Evolutionary conservation across 2,113 vertebrate species (phyloP).

Genomic region (Carassius auratus): DNA sequence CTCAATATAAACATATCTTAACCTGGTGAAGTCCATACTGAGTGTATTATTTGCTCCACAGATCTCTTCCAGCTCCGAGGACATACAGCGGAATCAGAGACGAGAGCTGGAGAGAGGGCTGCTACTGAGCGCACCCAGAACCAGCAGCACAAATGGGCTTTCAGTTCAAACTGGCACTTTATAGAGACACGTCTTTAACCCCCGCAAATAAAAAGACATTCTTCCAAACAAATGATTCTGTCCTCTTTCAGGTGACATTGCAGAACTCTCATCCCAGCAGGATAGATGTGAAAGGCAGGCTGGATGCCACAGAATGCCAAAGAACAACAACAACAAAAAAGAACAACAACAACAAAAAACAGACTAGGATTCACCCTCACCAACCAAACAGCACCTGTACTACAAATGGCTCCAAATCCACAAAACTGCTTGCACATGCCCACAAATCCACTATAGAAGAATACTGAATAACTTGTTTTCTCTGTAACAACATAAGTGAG

Average conservation of each 20-base stretch:
- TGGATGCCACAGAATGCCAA: slow-evolving; percentile 86
- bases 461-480: neutral
- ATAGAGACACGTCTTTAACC: slow-evolving; percentile 79
- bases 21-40: neutral
- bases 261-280: slow-evolving; percentile 48
- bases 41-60: slow-evolving; percentile 59
- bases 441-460: neutral
- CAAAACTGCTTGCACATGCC: slow-evolving; percentile 31
- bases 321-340: slow-evolving; percentile 67
- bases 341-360: slow-evolving; percentile 54
- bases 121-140: slow-evolving; percentile 83
- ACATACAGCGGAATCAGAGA: slow-evolving; percentile 83
- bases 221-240: slow-evolving; percentile 67
- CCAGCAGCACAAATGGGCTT: slow-evolving; percentile 75
- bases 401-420: slow-evolving; percentile 14
- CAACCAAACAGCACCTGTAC: slow-evolving; percentile 49
- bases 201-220: slow-evolving; percentile 55
- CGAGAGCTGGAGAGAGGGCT: slow-evolving; percentile 97
- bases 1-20: neutral
- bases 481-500: slow-evolving; percentile 67
- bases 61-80: slow-evolving; percentile 91
- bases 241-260: slow-evolving; percentile 68
- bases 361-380: slow-evolving; percentile 66
- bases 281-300: slow-evolving; percentile 71
- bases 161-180: slow-evolving; percentile 94